Conservation (phyloP, 2,113 vertebrate species). For the Romanogobio albipinnatus region DNA sequence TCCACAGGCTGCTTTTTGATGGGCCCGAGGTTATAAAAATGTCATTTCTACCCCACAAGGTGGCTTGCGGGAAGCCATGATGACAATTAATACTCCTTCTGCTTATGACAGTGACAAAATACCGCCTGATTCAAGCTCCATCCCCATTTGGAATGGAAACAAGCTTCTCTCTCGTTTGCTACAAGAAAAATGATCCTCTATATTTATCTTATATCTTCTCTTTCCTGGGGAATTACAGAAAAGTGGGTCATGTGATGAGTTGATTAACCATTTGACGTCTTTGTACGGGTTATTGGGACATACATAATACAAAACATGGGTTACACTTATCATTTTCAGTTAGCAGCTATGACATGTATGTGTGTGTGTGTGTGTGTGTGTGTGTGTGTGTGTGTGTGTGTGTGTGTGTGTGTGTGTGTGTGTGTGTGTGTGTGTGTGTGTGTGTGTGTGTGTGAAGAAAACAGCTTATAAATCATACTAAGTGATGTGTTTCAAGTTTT, state of each 20-base stretch:
- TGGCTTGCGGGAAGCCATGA: conserved; percentile 70
- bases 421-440: no score
- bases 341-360: neutral
- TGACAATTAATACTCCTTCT: conserved; percentile 84
- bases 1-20: conserved; percentile 81
- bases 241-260: conserved; percentile 71
- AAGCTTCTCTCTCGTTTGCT: conserved; percentile 65
- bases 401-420: no score
- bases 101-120: conserved; percentile 84
- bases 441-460: no score
- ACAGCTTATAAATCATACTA: no score
- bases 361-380: no score
- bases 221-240: conserved; percentile 57
- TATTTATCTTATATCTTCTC: conserved; percentile 46
- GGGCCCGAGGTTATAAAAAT: conserved; percentile 85
- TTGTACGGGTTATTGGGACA: conserved; percentile 34
- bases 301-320: neutral
- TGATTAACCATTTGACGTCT: conserved; percentile 54
- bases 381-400: no score
- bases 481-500: no score
- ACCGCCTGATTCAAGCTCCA: conserved; percentile 69
- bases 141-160: conserved; percentile 80
- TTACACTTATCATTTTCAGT: neutral
- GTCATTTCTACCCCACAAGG: conserved; percentile 81
- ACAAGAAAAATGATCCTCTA: conserved; percentile 65